These are phyloP conservation scores for Hozukius guyotensis DNA, from an alignment of 2,797 vertebrate genomes.

Conservation along the genomic window DNA sequence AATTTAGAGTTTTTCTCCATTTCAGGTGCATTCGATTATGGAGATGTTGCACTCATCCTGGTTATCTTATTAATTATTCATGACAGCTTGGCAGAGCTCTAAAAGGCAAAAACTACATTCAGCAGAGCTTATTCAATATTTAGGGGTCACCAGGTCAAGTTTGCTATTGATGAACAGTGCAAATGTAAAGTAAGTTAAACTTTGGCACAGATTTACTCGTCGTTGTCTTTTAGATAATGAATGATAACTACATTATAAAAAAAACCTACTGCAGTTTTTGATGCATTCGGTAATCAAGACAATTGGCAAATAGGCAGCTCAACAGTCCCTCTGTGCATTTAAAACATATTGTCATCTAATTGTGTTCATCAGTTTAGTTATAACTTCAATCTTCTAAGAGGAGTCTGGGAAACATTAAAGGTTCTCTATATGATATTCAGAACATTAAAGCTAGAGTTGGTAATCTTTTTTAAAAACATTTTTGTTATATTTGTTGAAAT, in stretches of 20 bases:
- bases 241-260: no score
- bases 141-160: not conserved
- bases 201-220: not conserved
- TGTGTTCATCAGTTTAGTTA: not conserved
- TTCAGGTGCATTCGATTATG: not conserved
- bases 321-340: not conserved
- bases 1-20: not conserved
- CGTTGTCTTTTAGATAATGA: not conserved
- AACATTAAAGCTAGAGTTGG: no score
- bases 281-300: not conserved
- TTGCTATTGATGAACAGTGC: not conserved
- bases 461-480: no score
- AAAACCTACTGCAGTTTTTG: not conserved
- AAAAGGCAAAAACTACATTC: not conserved
- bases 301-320: not conserved
- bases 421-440: no score
- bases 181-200: not conserved
- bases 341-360: not conserved
- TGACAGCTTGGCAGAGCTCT: not conserved
- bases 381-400: not conserved
- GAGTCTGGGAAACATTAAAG: not conserved
- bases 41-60: not conserved
- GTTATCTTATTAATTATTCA: constrained; percentile 1
- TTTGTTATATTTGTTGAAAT: no score
- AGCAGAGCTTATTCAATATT: not conserved